These are phyloP conservation scores for Decapterus maruadsi DNA, from an alignment of 2,797 vertebrate species.

Conservation along the genomic window DNA sequence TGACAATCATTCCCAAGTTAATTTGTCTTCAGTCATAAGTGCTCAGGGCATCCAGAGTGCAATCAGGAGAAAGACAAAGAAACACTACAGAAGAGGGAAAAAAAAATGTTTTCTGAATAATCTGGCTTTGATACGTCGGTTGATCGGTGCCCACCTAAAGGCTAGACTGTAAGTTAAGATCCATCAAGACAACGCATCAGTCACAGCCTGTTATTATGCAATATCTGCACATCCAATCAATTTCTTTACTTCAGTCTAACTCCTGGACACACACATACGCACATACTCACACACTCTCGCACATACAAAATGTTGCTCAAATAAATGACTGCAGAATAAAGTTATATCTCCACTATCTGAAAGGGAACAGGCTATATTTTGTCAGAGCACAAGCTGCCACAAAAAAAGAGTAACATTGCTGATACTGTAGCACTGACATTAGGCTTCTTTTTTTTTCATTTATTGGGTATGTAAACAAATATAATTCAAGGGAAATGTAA, in stretches of 20 bases:
- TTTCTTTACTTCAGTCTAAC: slow-evolving; percentile 29
- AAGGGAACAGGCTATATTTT: slow-evolving; percentile 10
- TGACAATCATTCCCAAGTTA: slow-evolving; percentile 77
- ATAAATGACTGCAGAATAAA: slow-evolving; percentile 29
- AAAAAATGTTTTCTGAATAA: slow-evolving; percentile 57
- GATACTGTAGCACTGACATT: background rate
- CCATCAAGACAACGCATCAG: slow-evolving; percentile 46
- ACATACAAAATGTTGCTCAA: slow-evolving; percentile 27
- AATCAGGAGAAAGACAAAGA: slow-evolving; percentile 73
- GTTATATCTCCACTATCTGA: slow-evolving; percentile 28
- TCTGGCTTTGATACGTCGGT: slow-evolving; percentile 61
- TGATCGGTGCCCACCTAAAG: slow-evolving; percentile 68
- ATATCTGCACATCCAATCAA: slow-evolving; percentile 36
- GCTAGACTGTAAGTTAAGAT: slow-evolving; percentile 62
- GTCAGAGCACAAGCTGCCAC: background rate
- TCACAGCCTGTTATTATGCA: slow-evolving; percentile 44
- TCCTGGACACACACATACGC: slow-evolving; percentile 15
- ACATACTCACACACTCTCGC: background rate
- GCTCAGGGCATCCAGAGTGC: slow-evolving; percentile 66
- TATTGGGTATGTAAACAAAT: background rate
- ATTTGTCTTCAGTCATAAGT: slow-evolving; percentile 78
- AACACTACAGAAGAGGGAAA: slow-evolving; percentile 32
- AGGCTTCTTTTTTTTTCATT: slow-evolving; percentile 5
- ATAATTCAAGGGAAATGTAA: background rate
- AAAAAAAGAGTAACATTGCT: background rate